Conservation (phyloP, 2,113 vertebrate species). For the Sciurus niger region DNA sequence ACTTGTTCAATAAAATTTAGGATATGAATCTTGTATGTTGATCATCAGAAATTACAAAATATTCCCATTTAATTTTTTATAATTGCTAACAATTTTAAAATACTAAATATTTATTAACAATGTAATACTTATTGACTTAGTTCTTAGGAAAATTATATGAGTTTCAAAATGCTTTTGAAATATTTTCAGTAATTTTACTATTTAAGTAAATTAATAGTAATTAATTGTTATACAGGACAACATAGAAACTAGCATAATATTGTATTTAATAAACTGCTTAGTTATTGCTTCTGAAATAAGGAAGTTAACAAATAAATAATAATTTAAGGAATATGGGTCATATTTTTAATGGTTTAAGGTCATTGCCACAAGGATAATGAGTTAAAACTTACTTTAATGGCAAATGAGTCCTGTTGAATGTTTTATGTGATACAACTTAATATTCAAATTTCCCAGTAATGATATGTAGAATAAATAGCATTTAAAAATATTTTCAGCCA, state of each 20-base stretch:
- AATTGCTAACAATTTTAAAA: conserved; percentile 79
- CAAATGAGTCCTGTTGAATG: conserved; percentile 6
- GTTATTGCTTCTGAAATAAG: conserved; percentile 43
- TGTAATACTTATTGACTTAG: conserved; percentile 67
- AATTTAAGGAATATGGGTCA: neutral
- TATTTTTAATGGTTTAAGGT: conserved; percentile 31
- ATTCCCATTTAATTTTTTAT: conserved; percentile 32
- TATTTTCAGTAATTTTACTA: conserved; percentile 58
- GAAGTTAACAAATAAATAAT: conserved; percentile 35
- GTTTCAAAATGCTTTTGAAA: conserved; percentile 60
- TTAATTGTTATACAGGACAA: neutral
- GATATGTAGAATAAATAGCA: neutral
- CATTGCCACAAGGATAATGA: conserved; percentile 26
- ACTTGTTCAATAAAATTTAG: conserved; percentile 61
- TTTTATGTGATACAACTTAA: neutral
- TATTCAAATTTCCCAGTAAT: neutral
- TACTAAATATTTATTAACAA: conserved; percentile 86
- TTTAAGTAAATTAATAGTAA: conserved; percentile 33
- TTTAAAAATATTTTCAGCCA: conserved; percentile 1
- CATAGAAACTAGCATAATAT: neutral
- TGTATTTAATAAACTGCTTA: conserved; percentile 27
- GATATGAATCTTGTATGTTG: conserved; percentile 64
- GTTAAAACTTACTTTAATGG: conserved; percentile 64
- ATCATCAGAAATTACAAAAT: conserved; percentile 63
- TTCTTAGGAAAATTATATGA: conserved; percentile 53